Evolutionary conservation across 2,113 vertebrate species (phyloP), one percentile per base, ranked within the genome.

Genomic region (Noturus placidus): DNA sequence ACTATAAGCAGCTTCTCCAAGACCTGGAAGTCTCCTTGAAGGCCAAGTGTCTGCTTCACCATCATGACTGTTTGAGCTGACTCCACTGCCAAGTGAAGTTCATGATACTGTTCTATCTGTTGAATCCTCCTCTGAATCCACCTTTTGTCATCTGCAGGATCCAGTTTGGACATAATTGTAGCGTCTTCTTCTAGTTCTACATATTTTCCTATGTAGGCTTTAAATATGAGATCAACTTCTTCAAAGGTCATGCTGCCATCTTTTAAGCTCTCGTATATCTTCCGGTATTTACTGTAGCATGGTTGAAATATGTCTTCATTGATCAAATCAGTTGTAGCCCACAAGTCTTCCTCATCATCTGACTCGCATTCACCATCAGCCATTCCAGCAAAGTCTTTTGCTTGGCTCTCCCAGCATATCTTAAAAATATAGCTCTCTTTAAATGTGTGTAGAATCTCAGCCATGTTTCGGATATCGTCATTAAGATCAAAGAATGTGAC

Each of bases 81-180:
- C 20, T 92, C 91, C 11, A 96, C 93, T 15, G 97, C 96, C 0
- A 96, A 93, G 91, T 97, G 92, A 91, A 99, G 94, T 88, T 97
- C 95, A 0, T 98, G 96, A 89, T 97, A 99, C 25, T 99, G 96
- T 61, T 94, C 91, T 15, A 99, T 97, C 93, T 99, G 98, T 79
- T 91, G 87, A 17, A 96, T 88, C 1, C 98, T 93, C 65, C 54
- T 87, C 8, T 81, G 22, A 82, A 98, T 91, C 98, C 98, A 99
- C 3, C 5, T 81, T 13, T 46, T 92, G 5, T 70, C 61, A 2
- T 90, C 87, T 0, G 19, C 70, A 9, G 50, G 50, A 14, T 87
- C 30, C 0, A 96, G 86, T 22, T 4, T 4, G 89, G 95, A 94
- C 91, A 99, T 95, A 74, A 78, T 86, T 11, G 80, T 25, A 0